Percentiles rank a stretch among this genome's conserved stretches.
phyloP scores from a whole-genome alignment of 1,140 invertebrate genomes.

The Zaprionus kolodkinae region DNA sequence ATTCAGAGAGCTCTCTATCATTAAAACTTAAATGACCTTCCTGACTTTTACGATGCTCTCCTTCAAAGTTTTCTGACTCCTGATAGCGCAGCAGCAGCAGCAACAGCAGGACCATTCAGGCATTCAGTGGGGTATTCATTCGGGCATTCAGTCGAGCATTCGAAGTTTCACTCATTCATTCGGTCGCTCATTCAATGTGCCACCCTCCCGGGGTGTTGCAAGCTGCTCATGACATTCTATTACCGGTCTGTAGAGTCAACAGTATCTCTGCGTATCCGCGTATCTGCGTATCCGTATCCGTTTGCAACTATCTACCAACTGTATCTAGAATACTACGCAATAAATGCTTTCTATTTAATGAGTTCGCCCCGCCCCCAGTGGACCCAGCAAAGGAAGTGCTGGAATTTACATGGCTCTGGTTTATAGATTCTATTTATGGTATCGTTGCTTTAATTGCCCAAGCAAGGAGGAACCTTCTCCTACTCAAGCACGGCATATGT shows the following conservation, averaged over 20 bases:
- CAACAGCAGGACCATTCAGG: conserved; percentile 34
- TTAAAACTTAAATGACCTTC: conserved; percentile 82
- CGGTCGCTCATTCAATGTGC: conserved; percentile 39
- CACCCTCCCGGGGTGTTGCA: conserved; percentile 50
- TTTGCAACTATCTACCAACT: conserved; percentile 57
- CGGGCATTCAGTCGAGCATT: conserved; percentile 6
- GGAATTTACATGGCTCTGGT: conserved; percentile 46
- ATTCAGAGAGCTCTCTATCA: conserved; percentile 67
- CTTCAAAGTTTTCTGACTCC: conserved; percentile 72
- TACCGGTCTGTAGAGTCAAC: conserved; percentile 41
- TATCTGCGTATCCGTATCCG: conserved; percentile 38
- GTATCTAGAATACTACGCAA: conserved; percentile 78
- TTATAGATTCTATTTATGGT: conserved; percentile 61
- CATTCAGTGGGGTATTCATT: conserved; percentile 10
- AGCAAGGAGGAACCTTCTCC: background rate
- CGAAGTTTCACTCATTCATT: conserved; percentile 20
- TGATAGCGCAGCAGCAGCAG: conserved; percentile 62
- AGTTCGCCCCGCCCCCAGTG: conserved; percentile 30
- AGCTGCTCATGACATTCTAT: conserved; percentile 75
- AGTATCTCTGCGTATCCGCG: conserved; percentile 42
- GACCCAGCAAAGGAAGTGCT: conserved; percentile 12
- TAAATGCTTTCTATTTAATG: conserved; percentile 83
- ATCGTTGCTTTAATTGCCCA: conserved; percentile 61
- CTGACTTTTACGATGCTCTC: conserved; percentile 61
- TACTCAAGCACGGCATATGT: conserved; percentile 52